phyloP scores from a whole-genome alignment of 1,140 invertebrate genomes.

The Sarcophaga peregrina region DNA sequence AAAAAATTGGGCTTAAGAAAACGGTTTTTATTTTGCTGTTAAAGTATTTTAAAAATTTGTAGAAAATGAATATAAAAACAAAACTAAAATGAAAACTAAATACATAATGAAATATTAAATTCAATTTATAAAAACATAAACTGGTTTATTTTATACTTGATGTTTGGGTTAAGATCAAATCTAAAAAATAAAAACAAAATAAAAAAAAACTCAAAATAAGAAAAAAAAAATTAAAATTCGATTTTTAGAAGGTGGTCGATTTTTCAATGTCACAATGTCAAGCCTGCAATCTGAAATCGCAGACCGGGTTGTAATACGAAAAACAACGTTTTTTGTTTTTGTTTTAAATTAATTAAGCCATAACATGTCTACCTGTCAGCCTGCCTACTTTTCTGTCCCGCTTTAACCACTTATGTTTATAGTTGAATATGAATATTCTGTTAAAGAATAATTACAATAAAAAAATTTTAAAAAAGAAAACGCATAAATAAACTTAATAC shows the following conservation, averaged over 20 bases:
- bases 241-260: constrained; percentile 2
- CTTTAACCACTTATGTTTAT: neutral
- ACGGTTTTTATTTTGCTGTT: neutral
- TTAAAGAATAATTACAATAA: neutral
- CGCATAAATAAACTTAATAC: neutral
- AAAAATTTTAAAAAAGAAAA: neutral
- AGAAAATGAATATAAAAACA: constrained; percentile 5
- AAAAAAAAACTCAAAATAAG: neutral
- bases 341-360: neutral
- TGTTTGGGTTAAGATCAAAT: constrained; percentile 22
- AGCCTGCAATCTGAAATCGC: constrained; percentile 1
- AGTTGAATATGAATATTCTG: neutral
- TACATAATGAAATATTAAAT: neutral
- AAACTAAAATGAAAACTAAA: constrained; percentile 4
- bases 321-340: neutral
- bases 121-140: neutral
- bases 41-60: neutral
- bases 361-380: no score
- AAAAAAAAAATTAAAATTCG: neutral
- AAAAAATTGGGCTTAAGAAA: no score
- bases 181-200: neutral
- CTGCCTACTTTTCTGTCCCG: no score
- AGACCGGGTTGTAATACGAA: neutral
- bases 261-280: constrained; percentile 9
- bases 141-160: neutral